Conservation (phyloP, 1,140 invertebrate species). For the Pseudoatta argentina region DNA sequence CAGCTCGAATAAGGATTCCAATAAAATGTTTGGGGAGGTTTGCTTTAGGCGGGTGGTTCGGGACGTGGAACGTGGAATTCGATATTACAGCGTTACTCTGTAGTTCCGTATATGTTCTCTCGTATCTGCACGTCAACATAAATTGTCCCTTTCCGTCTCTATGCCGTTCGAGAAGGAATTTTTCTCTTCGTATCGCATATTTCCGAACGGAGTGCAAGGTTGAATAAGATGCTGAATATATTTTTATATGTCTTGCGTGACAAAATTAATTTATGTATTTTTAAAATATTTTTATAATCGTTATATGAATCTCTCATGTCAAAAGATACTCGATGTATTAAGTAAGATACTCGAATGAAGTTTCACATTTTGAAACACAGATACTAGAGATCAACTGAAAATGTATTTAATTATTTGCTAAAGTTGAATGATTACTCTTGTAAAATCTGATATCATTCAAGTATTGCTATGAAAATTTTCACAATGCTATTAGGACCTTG, state of each 20-base stretch:
- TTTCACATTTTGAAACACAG: background rate
- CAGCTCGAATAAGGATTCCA: conserved; percentile 79
- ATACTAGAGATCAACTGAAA: background rate
- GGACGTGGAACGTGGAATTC: conserved; percentile 78
- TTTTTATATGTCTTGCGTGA: background rate
- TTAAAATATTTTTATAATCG: background rate
- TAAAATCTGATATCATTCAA: background rate
- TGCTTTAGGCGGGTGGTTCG: conserved; percentile 66
- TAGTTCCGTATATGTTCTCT: conserved; percentile 56
- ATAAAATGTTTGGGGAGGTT: conserved; percentile 79
- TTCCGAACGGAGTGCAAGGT: conserved; percentile 23
- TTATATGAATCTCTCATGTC: background rate
- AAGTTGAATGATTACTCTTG: background rate
- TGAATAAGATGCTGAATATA: conserved; percentile 36
- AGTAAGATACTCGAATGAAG: background rate
- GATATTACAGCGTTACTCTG: conserved; percentile 82
- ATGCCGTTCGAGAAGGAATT: conserved; percentile 55
- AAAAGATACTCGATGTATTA: background rate
- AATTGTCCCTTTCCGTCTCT: conserved; percentile 55
- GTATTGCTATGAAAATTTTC: background rate
- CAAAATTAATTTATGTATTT: background rate
- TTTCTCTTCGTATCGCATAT: conserved; percentile 59
- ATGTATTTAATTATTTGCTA: background rate
- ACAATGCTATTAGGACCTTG: too few relatives aligned
- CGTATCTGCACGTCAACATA: conserved; percentile 52